Conservation (phyloP, 2,797 vertebrate species). For the Esox masquinongy region DNA sequence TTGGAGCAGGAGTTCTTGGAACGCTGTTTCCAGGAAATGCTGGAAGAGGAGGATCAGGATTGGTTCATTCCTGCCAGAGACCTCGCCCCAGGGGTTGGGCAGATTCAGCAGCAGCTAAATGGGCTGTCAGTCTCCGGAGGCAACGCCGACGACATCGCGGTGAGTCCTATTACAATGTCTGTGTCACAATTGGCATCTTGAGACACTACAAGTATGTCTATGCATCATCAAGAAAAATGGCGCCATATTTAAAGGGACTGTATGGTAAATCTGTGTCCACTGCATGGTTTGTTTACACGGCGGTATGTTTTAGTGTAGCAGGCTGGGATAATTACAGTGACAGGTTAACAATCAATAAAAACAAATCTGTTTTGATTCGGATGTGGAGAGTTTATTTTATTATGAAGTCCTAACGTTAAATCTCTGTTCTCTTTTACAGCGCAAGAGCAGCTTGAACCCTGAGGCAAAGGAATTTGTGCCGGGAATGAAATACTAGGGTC, state of each 20-base stretch:
- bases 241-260: not conserved
- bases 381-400: not conserved
- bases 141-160: constrained; percentile 81
- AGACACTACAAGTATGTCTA: not conserved
- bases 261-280: too few relatives aligned
- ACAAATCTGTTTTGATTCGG: not conserved
- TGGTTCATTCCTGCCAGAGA: constrained; percentile 87
- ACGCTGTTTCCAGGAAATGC: constrained; percentile 88
- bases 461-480: constrained; percentile 89
- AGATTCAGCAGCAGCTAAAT: constrained; percentile 83
- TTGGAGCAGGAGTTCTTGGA: constrained; percentile 86
- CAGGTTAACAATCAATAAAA: too few relatives aligned
- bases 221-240: not conserved
- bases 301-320: too few relatives aligned
- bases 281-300: too few relatives aligned
- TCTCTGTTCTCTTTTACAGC: constrained; percentile 60
- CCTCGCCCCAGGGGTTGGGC: constrained; percentile 77
- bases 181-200: not conserved
- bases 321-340: too few relatives aligned
- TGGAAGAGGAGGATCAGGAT: constrained; percentile 86
- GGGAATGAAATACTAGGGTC: constrained; percentile 84
- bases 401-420: not conserved
- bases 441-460: constrained; percentile 87
- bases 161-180: constrained; percentile 49
- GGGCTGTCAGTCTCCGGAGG: constrained; percentile 71